Percentiles rank a stretch among this genome's conserved stretches.
phyloP scores from a whole-genome alignment of 2,888 invertebrate species.

The Morpho achilles region DNA sequence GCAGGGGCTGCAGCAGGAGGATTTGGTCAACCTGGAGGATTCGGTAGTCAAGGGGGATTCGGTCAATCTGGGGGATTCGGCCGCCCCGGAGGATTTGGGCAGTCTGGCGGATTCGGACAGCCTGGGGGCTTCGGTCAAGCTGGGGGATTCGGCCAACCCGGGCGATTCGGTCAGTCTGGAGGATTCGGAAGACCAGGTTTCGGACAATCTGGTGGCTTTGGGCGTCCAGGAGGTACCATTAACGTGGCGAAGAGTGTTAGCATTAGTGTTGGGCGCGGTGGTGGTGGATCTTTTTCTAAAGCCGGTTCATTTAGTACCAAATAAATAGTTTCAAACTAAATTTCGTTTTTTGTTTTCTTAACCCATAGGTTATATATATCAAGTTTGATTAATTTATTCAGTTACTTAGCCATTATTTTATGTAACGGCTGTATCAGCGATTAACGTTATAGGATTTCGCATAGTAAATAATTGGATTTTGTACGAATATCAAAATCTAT shows the following conservation, averaged over 20 bases:
- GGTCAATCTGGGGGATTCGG: conserved; percentile 17
- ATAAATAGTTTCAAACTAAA: not conserved
- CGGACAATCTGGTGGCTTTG: conserved; percentile 18
- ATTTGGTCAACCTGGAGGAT: conserved; percentile 1
- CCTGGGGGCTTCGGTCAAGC: conserved; percentile 13
- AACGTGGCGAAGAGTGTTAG: conserved; percentile 49
- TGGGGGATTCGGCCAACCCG: not conserved
- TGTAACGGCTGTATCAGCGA: too few relatives aligned
- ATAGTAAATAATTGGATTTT: too few relatives aligned
- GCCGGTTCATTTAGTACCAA: conserved; percentile 30
- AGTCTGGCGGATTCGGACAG: conserved; percentile 4
- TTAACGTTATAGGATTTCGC: too few relatives aligned
- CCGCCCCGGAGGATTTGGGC: conserved; percentile 2
- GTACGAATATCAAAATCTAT: too few relatives aligned
- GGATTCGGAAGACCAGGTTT: conserved; percentile 20
- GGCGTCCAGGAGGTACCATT: conserved; percentile 22
- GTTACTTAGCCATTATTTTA: too few relatives aligned
- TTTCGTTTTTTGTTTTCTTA: too few relatives aligned
- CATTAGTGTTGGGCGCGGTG: conserved; percentile 35
- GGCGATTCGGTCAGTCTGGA: conserved; percentile 10
- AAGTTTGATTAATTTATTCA: too few relatives aligned
- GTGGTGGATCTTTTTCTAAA: conserved; percentile 25
- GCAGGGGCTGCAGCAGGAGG: conserved; percentile 1
- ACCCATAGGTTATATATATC: too few relatives aligned
- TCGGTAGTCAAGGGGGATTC: conserved; percentile 3